phyloP scores from a whole-genome alignment of 2,888 invertebrate species.

The Philereme transversata region DNA sequence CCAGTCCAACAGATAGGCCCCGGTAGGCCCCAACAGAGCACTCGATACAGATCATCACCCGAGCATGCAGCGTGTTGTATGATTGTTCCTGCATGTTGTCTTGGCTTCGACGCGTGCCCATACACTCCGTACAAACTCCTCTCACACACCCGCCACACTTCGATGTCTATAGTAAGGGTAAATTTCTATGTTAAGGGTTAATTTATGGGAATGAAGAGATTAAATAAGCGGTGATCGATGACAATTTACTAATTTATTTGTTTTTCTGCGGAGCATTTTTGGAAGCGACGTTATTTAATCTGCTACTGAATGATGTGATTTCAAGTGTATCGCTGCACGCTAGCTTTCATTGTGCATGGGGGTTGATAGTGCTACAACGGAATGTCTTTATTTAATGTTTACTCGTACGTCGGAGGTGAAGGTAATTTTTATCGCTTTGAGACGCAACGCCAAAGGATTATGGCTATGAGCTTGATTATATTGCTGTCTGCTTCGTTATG shows the following conservation, averaged over 20 bases:
- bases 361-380: slow-evolving; percentile 78
- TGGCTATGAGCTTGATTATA: slow-evolving; percentile 76
- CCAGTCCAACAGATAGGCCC: slow-evolving; percentile 32
- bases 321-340: slow-evolving; percentile 81
- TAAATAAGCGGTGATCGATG: slow-evolving; percentile 40
- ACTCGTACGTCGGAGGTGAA: slow-evolving; percentile 57
- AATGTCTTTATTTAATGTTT: slow-evolving; percentile 70
- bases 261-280: slow-evolving; percentile 64
- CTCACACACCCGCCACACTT: slow-evolving; percentile 63
- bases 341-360: slow-evolving; percentile 84
- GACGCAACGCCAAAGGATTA: slow-evolving; percentile 71
- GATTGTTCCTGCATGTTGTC: slow-evolving; percentile 81
- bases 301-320: slow-evolving; percentile 75
- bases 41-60: slow-evolving; percentile 73
- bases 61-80: slow-evolving; percentile 78
- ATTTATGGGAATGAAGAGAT: slow-evolving; percentile 43
- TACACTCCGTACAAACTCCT: slow-evolving; percentile 52
- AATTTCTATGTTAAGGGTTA: slow-evolving; percentile 35
- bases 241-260: slow-evolving; percentile 53
- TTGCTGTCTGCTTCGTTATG: slow-evolving; percentile 81
- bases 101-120: slow-evolving; percentile 77
- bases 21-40: slow-evolving; percentile 62
- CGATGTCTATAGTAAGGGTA: slow-evolving; percentile 48
- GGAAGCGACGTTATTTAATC: slow-evolving; percentile 61
- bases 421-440: slow-evolving; percentile 80